These are phyloP conservation scores for Zaprionus capensis DNA, from an alignment of 1,140 invertebrate genomes.

Conservation along the genomic window DNA sequence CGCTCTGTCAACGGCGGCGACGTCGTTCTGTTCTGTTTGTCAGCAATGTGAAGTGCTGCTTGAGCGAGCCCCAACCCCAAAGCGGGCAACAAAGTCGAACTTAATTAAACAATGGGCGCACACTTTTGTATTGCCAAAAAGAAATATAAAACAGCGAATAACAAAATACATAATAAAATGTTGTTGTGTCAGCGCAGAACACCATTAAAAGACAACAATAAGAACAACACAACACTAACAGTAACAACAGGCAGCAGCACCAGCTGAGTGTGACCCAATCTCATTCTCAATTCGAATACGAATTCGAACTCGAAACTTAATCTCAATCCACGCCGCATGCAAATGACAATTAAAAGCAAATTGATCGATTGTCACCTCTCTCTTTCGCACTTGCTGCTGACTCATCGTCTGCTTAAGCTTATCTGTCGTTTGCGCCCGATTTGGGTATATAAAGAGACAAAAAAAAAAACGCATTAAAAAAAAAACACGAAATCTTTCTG, in stretches of 20 bases:
- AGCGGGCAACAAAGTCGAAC: slow-evolving; percentile 37
- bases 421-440: slow-evolving; percentile 39
- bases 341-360: slow-evolving; percentile 77
- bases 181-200: slow-evolving; percentile 14
- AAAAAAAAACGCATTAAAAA: slow-evolving; percentile 37
- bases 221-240: slow-evolving; percentile 10
- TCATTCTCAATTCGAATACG: slow-evolving; percentile 37
- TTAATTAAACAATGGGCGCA: slow-evolving; percentile 54
- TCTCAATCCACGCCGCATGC: slow-evolving; percentile 45
- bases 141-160: slow-evolving; percentile 15
- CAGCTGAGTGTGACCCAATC: slow-evolving; percentile 55
- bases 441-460: slow-evolving; percentile 27
- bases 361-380: slow-evolving; percentile 64
- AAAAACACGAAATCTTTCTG: slow-evolving; percentile 57
- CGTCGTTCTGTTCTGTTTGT: slow-evolving; percentile 52
- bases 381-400: slow-evolving; percentile 68
- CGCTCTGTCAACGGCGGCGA: slow-evolving; percentile 1
- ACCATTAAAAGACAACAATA: slow-evolving; percentile 24
- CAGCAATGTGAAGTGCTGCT: slow-evolving; percentile 45
- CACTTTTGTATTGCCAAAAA: slow-evolving; percentile 45
- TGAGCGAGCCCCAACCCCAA: slow-evolving; percentile 8
- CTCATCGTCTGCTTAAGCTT: slow-evolving; percentile 57
- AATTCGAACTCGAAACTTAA: slow-evolving; percentile 37
- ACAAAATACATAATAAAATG: slow-evolving; percentile 37
- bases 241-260: slow-evolving; percentile 17